Evolutionary conservation across 2,113 vertebrate species (phyloP).

Genomic region (Chinchilla lanigera): DNA sequence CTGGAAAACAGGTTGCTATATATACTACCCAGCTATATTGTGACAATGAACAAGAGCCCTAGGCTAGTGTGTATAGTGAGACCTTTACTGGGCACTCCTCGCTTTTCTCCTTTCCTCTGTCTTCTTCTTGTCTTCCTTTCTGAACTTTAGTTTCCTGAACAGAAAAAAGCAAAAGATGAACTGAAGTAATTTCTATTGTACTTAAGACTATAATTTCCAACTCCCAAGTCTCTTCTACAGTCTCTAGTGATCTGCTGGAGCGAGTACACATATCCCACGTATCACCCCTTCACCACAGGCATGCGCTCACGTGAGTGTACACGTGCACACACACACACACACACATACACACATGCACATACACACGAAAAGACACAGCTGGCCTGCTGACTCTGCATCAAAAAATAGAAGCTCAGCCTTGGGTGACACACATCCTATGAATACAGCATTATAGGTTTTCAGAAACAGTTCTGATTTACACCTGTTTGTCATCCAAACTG

Average conservation of each 20-base stretch:
- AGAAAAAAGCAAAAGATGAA: neutral
- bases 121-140: neutral
- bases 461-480: slow-evolving; percentile 48
- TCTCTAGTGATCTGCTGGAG: neutral
- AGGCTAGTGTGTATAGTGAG: fast-evolving
- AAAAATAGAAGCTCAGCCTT: neutral
- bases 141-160: neutral
- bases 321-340: fast-evolving
- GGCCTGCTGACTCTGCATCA: neutral
- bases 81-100: neutral
- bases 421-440: neutral
- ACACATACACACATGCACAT: neutral
- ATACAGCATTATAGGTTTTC: slow-evolving; percentile 27
- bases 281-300: neutral
- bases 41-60: neutral
- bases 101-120: neutral
- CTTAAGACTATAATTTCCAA: neutral
- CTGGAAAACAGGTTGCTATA: neutral
- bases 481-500: slow-evolving; percentile 61
- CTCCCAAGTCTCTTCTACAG: neutral
- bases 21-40: neutral
- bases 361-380: no score
- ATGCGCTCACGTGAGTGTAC: fast-evolving
- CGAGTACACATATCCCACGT: neutral
- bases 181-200: neutral